A percentile compares a stretch with the other conserved stretches of the same genome.
phyloP scores from a whole-genome alignment of 2,888 invertebrate species.

The Agonopterix subpropinquella region DNA sequence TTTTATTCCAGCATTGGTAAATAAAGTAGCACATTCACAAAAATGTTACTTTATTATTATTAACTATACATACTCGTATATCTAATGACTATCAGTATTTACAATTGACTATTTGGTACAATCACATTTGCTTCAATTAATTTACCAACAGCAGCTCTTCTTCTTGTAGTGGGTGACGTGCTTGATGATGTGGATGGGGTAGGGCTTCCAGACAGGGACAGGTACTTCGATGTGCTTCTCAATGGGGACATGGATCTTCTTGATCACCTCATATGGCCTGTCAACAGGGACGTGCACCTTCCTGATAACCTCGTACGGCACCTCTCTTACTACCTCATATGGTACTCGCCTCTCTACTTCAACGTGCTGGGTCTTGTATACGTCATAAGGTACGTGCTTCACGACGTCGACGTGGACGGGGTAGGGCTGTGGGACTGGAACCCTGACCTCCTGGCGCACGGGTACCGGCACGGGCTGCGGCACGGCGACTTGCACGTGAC shows the following conservation, averaged over 20 bases:
- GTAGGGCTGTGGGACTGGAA: constrained; percentile 67
- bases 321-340: constrained; percentile 53
- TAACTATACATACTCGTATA: constrained; percentile 32
- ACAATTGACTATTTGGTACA: constrained; percentile 71
- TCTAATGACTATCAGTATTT: constrained; percentile 68
- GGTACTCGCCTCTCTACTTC: constrained; percentile 64
- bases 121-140: constrained; percentile 37
- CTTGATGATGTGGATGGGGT: constrained; percentile 67
- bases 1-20: neutral
- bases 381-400: constrained; percentile 63
- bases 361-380: constrained; percentile 60
- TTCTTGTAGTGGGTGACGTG: constrained; percentile 69
- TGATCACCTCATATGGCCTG: constrained; percentile 64
- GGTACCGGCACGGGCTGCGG: constrained; percentile 58
- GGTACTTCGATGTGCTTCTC: constrained; percentile 64
- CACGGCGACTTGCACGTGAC: constrained; percentile 54
- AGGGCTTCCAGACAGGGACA: constrained; percentile 64
- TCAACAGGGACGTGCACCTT: constrained; percentile 60
- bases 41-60: constrained; percentile 8
- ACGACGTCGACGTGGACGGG: constrained; percentile 62
- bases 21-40: neutral
- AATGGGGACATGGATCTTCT: constrained; percentile 57
- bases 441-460: constrained; percentile 57
- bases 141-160: constrained; percentile 66
- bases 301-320: constrained; percentile 60